Percentiles rank a stretch among this genome's conserved stretches.
Conservation (phyloP, 2,797 vertebrate species). For the Gorsachius magnificus region DNA sequence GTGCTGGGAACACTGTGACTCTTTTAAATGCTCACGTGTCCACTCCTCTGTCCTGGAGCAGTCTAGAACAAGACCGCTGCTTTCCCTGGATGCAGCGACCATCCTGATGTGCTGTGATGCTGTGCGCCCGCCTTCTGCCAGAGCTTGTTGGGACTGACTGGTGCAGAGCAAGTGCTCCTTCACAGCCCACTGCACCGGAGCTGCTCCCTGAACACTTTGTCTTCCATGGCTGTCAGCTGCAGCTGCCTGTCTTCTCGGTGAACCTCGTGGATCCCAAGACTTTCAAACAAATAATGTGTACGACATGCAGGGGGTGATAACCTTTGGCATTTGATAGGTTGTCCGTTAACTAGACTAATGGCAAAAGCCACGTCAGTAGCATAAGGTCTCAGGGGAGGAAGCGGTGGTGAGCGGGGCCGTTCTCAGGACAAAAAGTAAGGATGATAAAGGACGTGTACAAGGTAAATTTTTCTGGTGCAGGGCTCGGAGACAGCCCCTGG, state of each 20-base stretch:
- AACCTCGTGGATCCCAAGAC: neutral
- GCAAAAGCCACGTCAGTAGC: neutral
- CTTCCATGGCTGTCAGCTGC: neutral
- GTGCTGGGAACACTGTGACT: neutral
- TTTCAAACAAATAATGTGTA: neutral
- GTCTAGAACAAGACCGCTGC: neutral
- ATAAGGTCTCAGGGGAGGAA: neutral
- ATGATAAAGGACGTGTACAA: neutral
- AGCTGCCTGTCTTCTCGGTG: neutral
- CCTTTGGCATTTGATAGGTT: neutral
- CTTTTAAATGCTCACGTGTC: fast-evolving
- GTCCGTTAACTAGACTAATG: neutral
- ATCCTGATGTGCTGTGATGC: neutral
- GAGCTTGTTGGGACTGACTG: neutral
- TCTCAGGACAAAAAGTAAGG: neutral
- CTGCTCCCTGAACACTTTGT: fast-evolving
- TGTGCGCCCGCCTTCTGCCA: neutral
- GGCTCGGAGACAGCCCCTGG: neutral
- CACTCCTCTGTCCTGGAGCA: neutral
- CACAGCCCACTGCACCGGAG: neutral
- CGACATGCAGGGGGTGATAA: neutral
- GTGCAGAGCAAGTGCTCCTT: neutral
- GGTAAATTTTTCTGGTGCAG: neutral
- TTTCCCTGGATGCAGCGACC: neutral
- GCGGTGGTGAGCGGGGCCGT: fast-evolving